A percentile compares a stretch with the other conserved stretches of the same genome.
Conservation (phyloP, 2,888 invertebrate genomes). For the Plebejus argus region DNA sequence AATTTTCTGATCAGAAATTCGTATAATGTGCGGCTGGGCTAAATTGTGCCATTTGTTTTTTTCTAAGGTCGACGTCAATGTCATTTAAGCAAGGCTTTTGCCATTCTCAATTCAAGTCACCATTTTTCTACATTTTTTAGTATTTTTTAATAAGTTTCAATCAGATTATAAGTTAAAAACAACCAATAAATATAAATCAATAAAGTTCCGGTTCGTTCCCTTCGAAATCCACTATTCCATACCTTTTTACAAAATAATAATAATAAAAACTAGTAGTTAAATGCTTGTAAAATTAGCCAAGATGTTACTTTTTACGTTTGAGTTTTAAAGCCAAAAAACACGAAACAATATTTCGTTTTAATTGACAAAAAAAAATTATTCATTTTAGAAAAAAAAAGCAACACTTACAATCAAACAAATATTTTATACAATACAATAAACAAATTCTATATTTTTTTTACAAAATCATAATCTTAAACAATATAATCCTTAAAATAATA, state of each 20-base stretch:
- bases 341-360: neutral
- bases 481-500: neutral
- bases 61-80: neutral
- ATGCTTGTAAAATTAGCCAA: neutral
- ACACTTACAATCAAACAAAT: neutral
- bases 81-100: too few species aligned
- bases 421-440: constrained; percentile 3
- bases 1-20: too few species aligned
- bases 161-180: too few species aligned
- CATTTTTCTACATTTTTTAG: too few species aligned
- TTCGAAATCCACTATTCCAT: neutral
- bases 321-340: neutral
- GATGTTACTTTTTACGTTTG: neutral
- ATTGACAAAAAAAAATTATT: neutral
- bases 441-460: neutral
- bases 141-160: too few species aligned
- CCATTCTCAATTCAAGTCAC: too few species aligned
- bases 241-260: neutral
- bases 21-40: too few species aligned
- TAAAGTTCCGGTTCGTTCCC: too few species aligned
- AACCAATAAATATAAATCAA: too few species aligned
- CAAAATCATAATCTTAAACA: neutral
- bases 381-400: neutral
- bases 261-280: neutral
- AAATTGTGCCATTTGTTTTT: too few species aligned